These are phyloP conservation scores for Hypolimnas misippus DNA, from an alignment of 2,888 invertebrate species.

Conservation along the genomic window DNA sequence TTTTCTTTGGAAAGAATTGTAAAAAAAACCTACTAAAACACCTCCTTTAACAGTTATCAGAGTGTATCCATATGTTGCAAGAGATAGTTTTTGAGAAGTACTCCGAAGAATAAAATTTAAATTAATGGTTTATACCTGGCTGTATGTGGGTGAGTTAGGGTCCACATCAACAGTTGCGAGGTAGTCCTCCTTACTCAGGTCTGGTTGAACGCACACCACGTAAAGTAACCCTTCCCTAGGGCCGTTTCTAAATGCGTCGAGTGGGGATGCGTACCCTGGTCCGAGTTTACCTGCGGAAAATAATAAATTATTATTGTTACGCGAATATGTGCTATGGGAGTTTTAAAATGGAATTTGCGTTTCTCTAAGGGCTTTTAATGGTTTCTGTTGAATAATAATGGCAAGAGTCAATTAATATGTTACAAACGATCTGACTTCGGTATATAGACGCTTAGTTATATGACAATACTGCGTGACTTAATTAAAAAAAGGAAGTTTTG, in stretches of 20 bases:
- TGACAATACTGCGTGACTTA: too few species aligned
- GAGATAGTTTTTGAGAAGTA: neutral
- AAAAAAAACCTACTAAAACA: too few species aligned
- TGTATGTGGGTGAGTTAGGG: conserved; percentile 92
- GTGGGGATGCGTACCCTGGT: conserved; percentile 91
- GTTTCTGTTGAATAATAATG: conserved; percentile 8
- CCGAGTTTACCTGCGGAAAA: conserved; percentile 73
- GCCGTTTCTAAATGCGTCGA: conserved; percentile 92
- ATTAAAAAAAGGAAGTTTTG: too few species aligned
- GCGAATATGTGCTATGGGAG: conserved; percentile 34
- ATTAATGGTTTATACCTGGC: conserved; percentile 84
- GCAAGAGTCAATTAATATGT: neutral
- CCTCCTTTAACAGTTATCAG: too few species aligned
- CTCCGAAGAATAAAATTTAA: neutral
- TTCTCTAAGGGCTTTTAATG: conserved; percentile 15
- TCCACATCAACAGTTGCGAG: conserved; percentile 96
- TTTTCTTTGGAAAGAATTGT: too few species aligned
- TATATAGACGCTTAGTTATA: too few species aligned
- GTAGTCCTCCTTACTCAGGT: conserved; percentile 91
- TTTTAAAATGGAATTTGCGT: conserved; percentile 31
- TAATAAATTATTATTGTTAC: conserved; percentile 37
- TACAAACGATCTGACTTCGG: too few species aligned
- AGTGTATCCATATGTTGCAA: too few species aligned
- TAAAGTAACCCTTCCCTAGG: conserved; percentile 94
- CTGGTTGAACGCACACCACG: conserved; percentile 93